Conservation (phyloP, 2,113 vertebrate species). For the Otocyon megalotis region DNA sequence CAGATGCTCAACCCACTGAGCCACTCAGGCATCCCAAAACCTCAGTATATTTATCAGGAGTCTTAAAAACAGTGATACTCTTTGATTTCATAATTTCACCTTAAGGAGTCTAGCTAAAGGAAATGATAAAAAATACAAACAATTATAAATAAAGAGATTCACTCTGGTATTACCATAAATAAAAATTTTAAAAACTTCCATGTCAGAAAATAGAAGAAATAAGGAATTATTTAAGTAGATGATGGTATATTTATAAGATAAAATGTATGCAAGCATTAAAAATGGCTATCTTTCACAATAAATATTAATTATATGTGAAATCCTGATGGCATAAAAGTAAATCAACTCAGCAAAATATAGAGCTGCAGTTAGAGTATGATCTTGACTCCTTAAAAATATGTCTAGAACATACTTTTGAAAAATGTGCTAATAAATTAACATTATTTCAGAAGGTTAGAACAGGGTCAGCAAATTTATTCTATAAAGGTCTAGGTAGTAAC, state of each 20-base stretch:
- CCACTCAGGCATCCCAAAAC: background rate
- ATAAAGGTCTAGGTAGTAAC: background rate
- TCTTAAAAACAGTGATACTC: background rate
- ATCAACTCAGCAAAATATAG: background rate
- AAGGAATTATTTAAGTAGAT: constrained; percentile 5
- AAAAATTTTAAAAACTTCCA: constrained; percentile 47
- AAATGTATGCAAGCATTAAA: constrained; percentile 25
- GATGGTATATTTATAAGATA: background rate
- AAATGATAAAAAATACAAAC: constrained; percentile 29
- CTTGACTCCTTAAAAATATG: constrained; percentile 38
- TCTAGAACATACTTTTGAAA: constrained; percentile 37
- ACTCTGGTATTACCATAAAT: background rate
- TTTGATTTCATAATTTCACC: constrained; percentile 5
- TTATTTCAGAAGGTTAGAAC: constrained; percentile 25
- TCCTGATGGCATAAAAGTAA: background rate
- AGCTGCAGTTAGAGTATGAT: background rate
- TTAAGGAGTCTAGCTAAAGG: background rate
- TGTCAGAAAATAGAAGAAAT: constrained; percentile 14
- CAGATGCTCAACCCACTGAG: no score
- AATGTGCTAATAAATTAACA: background rate
- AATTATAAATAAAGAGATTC: background rate
- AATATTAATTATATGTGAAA: constrained; percentile 37
- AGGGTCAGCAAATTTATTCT: background rate
- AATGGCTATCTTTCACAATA: constrained; percentile 27
- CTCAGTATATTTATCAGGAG: background rate